A percentile compares a stretch with the other conserved stretches of the same genome.
Conservation (phyloP, 2,797 vertebrate species). For the Typhlichthys eigenmanni region DNA sequence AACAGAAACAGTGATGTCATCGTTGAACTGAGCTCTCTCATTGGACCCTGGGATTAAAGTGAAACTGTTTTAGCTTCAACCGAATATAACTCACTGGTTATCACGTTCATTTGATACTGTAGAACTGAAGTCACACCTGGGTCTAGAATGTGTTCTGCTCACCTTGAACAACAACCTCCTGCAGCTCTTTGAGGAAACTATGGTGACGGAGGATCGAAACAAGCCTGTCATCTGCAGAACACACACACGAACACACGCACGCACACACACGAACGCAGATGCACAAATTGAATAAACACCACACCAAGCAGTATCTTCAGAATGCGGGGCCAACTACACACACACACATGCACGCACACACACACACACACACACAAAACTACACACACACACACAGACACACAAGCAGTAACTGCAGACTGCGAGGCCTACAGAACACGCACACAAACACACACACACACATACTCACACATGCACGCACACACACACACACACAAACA, state of each 20-base stretch:
- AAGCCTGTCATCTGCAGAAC: slow-evolving; percentile 87
- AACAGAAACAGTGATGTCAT: slow-evolving; percentile 32
- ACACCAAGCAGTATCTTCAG: too few species aligned
- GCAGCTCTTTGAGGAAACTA: slow-evolving; percentile 90
- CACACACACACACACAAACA: slow-evolving; percentile 1
- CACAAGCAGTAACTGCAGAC: too few species aligned
- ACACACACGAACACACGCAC: slow-evolving; percentile 14
- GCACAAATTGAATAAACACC: too few species aligned
- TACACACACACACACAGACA: not conserved
- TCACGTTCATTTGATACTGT: too few species aligned
- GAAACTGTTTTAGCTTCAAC: not conserved
- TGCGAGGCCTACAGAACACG: too few species aligned
- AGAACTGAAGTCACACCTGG: not conserved
- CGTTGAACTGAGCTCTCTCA: slow-evolving; percentile 74
- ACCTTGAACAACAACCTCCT: slow-evolving; percentile 90
- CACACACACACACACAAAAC: not conserved
- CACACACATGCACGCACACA: not conserved
- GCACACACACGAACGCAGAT: not conserved
- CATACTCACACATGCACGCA: slow-evolving; percentile 5
- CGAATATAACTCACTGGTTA: too few species aligned
- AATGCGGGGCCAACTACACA: not conserved
- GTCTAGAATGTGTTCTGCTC: slow-evolving; percentile 35
- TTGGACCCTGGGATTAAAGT: slow-evolving; percentile 75
- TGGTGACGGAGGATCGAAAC: slow-evolving; percentile 89
- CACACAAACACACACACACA: not conserved